Evolutionary conservation across 2,113 vertebrate species (phyloP).

Genomic region (Leptobrachium leishanense): DNA sequence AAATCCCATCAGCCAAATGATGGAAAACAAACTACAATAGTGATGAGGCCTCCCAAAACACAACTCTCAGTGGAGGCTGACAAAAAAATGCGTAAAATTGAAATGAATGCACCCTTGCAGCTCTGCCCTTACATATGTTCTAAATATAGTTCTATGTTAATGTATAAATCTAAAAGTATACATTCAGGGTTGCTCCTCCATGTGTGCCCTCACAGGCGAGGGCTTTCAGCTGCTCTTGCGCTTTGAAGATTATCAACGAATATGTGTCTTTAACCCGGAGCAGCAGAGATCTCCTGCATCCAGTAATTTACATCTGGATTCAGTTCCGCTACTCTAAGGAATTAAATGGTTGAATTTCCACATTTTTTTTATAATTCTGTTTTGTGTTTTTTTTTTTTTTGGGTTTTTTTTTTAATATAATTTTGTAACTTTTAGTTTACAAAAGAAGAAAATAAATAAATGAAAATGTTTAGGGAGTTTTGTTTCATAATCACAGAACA

Average conservation of each 20-base stretch:
- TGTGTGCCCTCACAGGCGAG: conserved; percentile 10
- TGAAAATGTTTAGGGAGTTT: conserved; percentile 16
- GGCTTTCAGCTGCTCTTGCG: background rate
- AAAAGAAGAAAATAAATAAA: conserved; percentile 16
- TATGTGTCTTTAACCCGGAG: conserved; percentile 36
- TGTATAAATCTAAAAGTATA: conserved; percentile 18
- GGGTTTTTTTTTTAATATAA: no score
- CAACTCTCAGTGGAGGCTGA: no score
- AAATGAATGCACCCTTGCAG: conserved; percentile 8
- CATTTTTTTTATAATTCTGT: conserved; percentile 7
- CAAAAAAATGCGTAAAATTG: background rate
- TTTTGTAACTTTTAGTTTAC: no score
- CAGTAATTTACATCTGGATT: conserved; percentile 45
- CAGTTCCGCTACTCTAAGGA: conserved; percentile 38
- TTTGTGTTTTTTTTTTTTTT: no score
- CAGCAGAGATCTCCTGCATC: conserved; percentile 22
- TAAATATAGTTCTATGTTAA: background rate
- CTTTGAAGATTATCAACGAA: conserved; percentile 43
- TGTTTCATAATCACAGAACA: conserved; percentile 32
- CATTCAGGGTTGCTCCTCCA: background rate
- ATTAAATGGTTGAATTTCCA: conserved; percentile 35
- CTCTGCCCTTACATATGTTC: background rate
- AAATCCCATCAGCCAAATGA: no score
- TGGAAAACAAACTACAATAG: no score
- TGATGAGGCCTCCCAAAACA: no score